Evolutionary conservation across 2,888 invertebrate species (phyloP).

Genomic region (Parthenolecanium corni): DNA sequence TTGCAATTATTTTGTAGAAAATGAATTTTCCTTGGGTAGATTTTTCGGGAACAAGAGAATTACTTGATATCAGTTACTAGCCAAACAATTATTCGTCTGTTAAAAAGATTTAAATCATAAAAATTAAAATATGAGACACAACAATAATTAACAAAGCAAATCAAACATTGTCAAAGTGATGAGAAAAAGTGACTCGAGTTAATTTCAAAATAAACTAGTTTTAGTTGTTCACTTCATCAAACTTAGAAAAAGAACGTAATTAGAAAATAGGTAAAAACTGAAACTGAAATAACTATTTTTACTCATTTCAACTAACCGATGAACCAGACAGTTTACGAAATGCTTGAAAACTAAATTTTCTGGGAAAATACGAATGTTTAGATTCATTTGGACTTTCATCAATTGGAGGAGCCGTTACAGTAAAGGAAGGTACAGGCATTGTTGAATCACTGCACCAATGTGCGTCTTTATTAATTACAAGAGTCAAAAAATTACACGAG

Average conservation of each 20-base stretch:
- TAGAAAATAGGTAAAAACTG: neutral
- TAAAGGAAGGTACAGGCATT: conserved; percentile 30
- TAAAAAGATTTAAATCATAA: too few relatives aligned
- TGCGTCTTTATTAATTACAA: neutral
- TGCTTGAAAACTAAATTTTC: conserved; percentile 28
- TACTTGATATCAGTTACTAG: too few relatives aligned
- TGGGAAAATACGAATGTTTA: conserved; percentile 21
- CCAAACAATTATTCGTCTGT: too few relatives aligned
- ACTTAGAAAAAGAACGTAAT: neutral
- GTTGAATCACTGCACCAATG: conserved; percentile 29
- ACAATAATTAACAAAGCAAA: too few relatives aligned
- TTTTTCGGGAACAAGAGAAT: too few relatives aligned
- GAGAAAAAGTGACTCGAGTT: neutral
- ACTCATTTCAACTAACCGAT: conserved; percentile 21
- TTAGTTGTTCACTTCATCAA: too few relatives aligned
- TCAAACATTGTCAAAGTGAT: too few relatives aligned
- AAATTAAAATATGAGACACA: too few relatives aligned
- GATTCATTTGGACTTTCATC: conserved; percentile 23
- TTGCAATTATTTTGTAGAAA: too few relatives aligned
- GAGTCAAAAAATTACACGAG: neutral
- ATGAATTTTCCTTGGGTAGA: too few relatives aligned
- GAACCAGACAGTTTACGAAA: conserved; percentile 26
- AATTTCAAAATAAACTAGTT: neutral
- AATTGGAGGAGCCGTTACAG: conserved; percentile 30
- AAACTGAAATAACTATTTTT: neutral